phyloP scores from a whole-genome alignment of 1,140 invertebrate species.

The Teleopsis dalmanni region DNA sequence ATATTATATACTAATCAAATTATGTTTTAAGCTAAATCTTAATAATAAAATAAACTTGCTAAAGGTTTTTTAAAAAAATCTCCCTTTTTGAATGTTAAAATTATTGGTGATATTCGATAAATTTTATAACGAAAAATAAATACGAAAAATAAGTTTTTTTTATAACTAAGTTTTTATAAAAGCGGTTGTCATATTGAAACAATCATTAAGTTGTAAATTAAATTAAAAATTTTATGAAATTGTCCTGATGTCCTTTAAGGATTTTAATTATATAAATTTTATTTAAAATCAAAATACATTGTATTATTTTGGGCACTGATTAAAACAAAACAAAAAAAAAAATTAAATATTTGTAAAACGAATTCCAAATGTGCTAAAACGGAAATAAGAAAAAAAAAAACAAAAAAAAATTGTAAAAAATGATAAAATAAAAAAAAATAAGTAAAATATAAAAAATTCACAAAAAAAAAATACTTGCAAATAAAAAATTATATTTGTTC shows the following conservation, averaged over 20 bases:
- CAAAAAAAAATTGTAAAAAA: conserved; percentile 18
- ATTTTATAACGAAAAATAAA: neutral
- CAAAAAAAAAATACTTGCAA: neutral
- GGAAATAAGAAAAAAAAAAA: conserved; percentile 17
- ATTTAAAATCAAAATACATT: conserved; percentile 6
- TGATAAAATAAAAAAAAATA: conserved; percentile 1
- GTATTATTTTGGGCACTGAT: neutral
- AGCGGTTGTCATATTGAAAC: neutral
- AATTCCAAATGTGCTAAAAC: conserved; percentile 21
- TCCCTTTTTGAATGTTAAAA: no score
- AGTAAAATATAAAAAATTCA: neutral
- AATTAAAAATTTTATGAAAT: neutral
- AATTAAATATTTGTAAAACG: conserved; percentile 1
- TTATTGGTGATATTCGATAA: neutral
- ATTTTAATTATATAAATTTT: no score
- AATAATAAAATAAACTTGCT: no score
- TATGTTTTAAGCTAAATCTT: no score
- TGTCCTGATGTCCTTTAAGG: no score
- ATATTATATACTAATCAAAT: neutral
- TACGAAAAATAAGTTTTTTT: neutral
- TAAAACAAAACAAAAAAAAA: conserved; percentile 9
- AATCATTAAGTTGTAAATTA: neutral
- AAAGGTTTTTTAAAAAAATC: no score
- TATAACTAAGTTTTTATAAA: neutral
- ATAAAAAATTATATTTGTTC: neutral